Evolutionary conservation across 2,888 invertebrate species (phyloP), one percentile per base, ranked within the genome.

Genomic region (Scrobipalpa atriplicella): DNA sequence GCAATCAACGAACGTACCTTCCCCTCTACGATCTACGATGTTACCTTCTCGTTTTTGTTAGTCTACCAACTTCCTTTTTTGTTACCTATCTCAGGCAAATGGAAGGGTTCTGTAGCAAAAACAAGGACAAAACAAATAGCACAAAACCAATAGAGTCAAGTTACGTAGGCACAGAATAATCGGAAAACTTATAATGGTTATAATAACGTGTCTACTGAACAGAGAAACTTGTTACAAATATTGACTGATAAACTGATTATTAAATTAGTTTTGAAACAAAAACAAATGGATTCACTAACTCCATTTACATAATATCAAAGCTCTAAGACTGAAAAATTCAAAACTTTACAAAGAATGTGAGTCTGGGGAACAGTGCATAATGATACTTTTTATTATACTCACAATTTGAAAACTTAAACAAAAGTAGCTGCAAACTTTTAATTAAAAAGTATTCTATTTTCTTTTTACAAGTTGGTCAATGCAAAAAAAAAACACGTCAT

Each of bases 221-320:
- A 62, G 51, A 11, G 43, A 64, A 64, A 69, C 54, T 29, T 66
- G 64, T 29, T 19, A 52, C 43, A 64, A 70, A 69, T 63, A 64
- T 64, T 67, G 67, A 69, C 58, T 62, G 68, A 62, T 67, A 63
- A 47, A 58, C 62, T 60, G 61, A 51, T 69, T 66, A 70, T 62
- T 67, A 67, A 66, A 64, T 69, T 41, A 62, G 56, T 66, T 66
- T 38, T 52, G 6, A 3, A 21, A 36, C 54, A 39, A 9, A 66
- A 54, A 62, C 54, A 66, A 43, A 41, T 16, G 16, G 11, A 38
- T 18, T 62, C n/a, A 29, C 51, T 38, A 38, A 64, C 47, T 21
- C 19, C 19, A 62, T 43, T 47, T 47, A 39, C 61, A 39, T 41
- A 16, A 41, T 61, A 18, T 10, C 2, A 29, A 5, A 18, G 41